Evolutionary conservation across 2,113 vertebrate species (phyloP).

Genomic region (Choloepus hoffmanni): DNA sequence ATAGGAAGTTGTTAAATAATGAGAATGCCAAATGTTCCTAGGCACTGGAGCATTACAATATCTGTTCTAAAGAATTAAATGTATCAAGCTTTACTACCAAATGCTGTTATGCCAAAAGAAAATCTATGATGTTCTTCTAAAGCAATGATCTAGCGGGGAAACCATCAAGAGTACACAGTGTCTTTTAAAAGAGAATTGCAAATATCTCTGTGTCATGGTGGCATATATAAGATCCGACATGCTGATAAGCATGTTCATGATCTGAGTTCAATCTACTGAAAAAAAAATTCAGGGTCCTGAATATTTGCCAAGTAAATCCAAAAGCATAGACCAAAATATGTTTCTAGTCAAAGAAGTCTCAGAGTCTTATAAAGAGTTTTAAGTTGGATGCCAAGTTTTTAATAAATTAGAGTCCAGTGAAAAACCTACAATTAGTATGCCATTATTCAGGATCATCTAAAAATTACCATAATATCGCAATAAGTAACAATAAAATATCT

Average conservation of each 20-base stretch:
- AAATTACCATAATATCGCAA: background rate
- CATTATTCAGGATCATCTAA: background rate
- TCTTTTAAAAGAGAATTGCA: slow-evolving; percentile 49
- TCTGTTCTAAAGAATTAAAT: slow-evolving; percentile 69
- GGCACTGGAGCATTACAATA: slow-evolving; percentile 61
- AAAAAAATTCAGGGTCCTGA: slow-evolving; percentile 11
- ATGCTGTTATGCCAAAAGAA: slow-evolving; percentile 50
- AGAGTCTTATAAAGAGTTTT: background rate
- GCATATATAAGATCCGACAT: background rate
- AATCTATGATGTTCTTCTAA: slow-evolving; percentile 56
- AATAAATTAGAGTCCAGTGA: slow-evolving; percentile 17
- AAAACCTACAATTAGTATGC: slow-evolving; percentile 33
- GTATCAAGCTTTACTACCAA: slow-evolving; percentile 44
- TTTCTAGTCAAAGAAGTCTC: background rate
- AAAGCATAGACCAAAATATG: background rate
- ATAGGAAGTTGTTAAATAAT: slow-evolving; percentile 73
- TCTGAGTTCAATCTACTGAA: background rate
- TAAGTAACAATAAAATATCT: slow-evolving; percentile 33
- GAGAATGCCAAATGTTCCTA: slow-evolving; percentile 73
- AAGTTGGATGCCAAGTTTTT: background rate
- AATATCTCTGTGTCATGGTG: background rate
- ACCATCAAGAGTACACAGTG: background rate
- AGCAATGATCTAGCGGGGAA: slow-evolving; percentile 7
- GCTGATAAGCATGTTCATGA: slow-evolving; percentile 38
- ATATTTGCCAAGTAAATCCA: slow-evolving; percentile 2